Percentiles rank a stretch among this genome's conserved stretches.
Conservation (phyloP, 2,113 vertebrate genomes). For the Mungos mungo region DNA sequence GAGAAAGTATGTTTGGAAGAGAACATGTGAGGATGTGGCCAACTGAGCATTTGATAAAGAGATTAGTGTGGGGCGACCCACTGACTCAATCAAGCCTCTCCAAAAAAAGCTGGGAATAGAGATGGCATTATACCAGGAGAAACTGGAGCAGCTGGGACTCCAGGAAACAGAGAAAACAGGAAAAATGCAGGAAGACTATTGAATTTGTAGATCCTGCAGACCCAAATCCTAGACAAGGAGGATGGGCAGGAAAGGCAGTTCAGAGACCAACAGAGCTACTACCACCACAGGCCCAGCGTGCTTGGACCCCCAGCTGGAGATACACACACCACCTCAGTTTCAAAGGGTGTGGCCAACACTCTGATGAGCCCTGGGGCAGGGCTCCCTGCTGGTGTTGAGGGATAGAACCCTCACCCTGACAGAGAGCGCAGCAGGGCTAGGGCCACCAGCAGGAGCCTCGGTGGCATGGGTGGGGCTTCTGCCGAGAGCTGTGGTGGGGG, state of each 20-base stretch:
- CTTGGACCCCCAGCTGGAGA: neutral
- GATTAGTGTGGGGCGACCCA: neutral
- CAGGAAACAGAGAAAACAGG: neutral
- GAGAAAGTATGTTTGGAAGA: neutral
- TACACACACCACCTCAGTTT: neutral
- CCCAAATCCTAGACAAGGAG: neutral
- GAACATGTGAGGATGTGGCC: neutral
- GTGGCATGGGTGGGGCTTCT: neutral
- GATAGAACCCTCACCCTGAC: neutral
- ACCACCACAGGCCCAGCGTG: too few species aligned
- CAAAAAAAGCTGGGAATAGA: neutral
- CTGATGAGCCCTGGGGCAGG: neutral
- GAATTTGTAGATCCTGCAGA: neutral
- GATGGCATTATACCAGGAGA: neutral
- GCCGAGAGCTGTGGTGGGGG: neutral
- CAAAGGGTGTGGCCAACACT: neutral
- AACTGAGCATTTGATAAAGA: neutral
- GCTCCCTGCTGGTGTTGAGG: neutral
- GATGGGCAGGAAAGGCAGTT: too few species aligned
- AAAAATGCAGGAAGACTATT: neutral
- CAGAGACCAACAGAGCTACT: neutral
- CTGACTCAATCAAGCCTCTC: neutral
- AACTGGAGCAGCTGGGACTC: neutral
- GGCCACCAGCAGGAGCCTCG: too few species aligned
- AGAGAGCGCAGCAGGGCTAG: neutral